Evolutionary conservation across 1,140 invertebrate species (phyloP), one percentile per base, ranked within the genome.

Genomic region (Eriosoma lanigerum): DNA sequence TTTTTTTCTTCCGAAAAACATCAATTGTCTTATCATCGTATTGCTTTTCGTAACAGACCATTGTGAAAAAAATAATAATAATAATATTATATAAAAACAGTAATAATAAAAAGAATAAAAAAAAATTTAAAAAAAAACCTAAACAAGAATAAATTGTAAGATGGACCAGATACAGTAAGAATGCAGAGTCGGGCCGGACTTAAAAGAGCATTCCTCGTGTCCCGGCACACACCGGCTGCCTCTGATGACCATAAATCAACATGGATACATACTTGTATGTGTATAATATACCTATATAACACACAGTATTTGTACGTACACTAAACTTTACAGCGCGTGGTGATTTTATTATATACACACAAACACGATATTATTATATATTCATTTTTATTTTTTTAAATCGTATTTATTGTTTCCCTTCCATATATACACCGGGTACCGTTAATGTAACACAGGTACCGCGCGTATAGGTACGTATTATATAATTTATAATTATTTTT

Each of bases 221-320:
- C 76, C 62, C 75, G 62, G 75, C 81, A 62, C 75, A 78, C 75
- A 62, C 75, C 75, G 54, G 75, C 75, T 46, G 13, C 75, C 75
- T 76, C 75, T 60, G 75, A 78, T 62, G 56, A 78, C 75, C 75
- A 78, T 78, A 78, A 78, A 78, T 78, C 75, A 78, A 78, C 56
- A 78, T 60, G 56, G 75, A 78, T 62, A 48, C 75, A 62, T 78
- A 78, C 75, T 21, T 24, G 75, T 26, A 48, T 70, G 32, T 38
- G 8, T 38, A 38, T 38, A 3, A 4, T 38, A 48, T 52, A 72
- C 68, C 26, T 72, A 54, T 54, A 72, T 29, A 72, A 72, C 68
- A 72, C 68, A 72, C 48, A 29, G 68, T 52, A 52, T 72, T 72
- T 72, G 68, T 72, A 72, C 17, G 38, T 72, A 72, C 48, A 72